Conservation (phyloP, 2,797 vertebrate genomes). For the Gadopsis marmoratus region DNA sequence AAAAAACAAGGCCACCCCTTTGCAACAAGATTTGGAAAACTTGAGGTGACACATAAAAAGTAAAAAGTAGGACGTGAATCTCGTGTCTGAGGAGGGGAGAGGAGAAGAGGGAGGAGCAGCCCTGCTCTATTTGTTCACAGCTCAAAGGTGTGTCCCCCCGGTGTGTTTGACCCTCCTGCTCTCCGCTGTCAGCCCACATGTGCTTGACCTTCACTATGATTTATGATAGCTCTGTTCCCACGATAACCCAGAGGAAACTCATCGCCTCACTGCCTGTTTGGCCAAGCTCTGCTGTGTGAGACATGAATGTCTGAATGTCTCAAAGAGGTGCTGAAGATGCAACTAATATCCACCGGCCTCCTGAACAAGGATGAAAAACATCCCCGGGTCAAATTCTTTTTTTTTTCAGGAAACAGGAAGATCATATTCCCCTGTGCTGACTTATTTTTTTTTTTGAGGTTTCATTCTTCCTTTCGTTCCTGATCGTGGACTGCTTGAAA, state of each 20-base stretch:
- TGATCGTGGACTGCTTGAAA: constrained; percentile 14
- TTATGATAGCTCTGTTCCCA: constrained; percentile 61
- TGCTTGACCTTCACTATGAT: constrained; percentile 70
- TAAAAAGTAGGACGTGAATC: constrained; percentile 76
- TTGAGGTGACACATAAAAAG: constrained; percentile 77
- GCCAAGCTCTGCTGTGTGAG: constrained; percentile 6
- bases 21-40: constrained; percentile 63
- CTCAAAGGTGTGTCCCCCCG: constrained; percentile 47
- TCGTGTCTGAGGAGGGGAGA: constrained; percentile 41
- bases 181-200: constrained; percentile 52
- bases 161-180: constrained; percentile 63
- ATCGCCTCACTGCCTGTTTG: constrained; percentile 1
- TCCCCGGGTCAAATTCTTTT: constrained; percentile 29
- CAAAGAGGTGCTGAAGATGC: constrained; percentile 33
- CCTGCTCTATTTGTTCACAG: constrained; percentile 65
- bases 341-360: constrained; percentile 15
- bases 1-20: constrained; percentile 72
- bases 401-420: constrained; percentile 43
- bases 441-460: neutral
- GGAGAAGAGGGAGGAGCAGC: constrained; percentile 38
- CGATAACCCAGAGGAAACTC: constrained; percentile 45
- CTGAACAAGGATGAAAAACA: constrained; percentile 12
- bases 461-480: constrained; percentile 6
- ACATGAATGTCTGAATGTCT: constrained; percentile 44
- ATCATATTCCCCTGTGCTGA: constrained; percentile 23